phyloP scores from a whole-genome alignment of 2,888 invertebrate genomes.

The Chloroclysta siterata region DNA sequence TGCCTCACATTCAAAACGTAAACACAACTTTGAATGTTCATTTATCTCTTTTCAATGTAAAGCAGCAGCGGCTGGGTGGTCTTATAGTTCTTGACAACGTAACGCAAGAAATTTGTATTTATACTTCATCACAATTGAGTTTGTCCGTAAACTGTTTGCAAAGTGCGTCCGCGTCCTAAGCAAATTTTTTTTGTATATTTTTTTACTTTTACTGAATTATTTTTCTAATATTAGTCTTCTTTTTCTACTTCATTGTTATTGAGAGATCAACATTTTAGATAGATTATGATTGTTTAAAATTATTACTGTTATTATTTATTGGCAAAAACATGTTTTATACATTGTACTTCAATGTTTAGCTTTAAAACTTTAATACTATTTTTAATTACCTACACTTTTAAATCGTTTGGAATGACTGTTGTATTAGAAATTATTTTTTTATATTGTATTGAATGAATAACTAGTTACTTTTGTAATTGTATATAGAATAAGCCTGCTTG shows the following conservation, averaged over 20 bases:
- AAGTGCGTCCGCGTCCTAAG: neutral
- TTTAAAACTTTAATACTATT: constrained; percentile 25
- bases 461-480: constrained; percentile 68
- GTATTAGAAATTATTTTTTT: constrained; percentile 49
- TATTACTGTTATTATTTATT: constrained; percentile 66
- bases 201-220: neutral
- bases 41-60: too few species aligned
- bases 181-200: neutral
- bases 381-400: constrained; percentile 44
- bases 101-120: too few species aligned
- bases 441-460: constrained; percentile 58
- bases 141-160: neutral
- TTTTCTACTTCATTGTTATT: constrained; percentile 32
- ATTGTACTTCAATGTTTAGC: constrained; percentile 43
- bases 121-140: neutral
- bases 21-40: too few species aligned
- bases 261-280: constrained; percentile 61
- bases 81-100: too few species aligned
- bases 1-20: too few species aligned
- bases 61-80: too few species aligned
- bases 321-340: constrained; percentile 75
- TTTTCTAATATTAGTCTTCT: neutral
- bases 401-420: constrained; percentile 49
- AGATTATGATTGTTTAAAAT: constrained; percentile 9
- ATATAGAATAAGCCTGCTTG: constrained; percentile 82